These are phyloP conservation scores for Tylochromis polylepis DNA, from an alignment of 2,113 vertebrate genomes.

Conservation along the genomic window DNA sequence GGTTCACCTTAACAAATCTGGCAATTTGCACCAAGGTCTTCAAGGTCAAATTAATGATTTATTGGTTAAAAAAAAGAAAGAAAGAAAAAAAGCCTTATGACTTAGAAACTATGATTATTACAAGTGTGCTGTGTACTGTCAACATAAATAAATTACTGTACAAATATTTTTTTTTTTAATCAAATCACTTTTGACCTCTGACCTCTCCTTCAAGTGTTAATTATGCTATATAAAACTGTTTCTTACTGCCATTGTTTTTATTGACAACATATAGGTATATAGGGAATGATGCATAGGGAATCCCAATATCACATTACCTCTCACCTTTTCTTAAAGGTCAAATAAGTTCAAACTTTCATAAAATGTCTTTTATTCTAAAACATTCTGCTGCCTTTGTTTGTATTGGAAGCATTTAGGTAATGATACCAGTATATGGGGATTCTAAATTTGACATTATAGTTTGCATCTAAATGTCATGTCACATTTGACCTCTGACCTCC, in stretches of 20 bases:
- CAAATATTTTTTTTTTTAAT: too few relatives aligned
- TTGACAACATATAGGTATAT: background rate
- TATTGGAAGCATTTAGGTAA: background rate
- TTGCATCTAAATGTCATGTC: too few relatives aligned
- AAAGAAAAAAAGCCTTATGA: background rate
- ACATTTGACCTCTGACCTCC: background rate
- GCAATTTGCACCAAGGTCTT: rapidly evolving
- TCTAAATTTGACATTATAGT: background rate
- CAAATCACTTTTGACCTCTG: background rate
- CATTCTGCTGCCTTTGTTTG: background rate
- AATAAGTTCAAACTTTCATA: background rate
- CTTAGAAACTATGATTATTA: background rate
- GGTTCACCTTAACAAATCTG: background rate
- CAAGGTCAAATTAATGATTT: background rate
- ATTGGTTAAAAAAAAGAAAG: background rate
- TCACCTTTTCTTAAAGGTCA: background rate
- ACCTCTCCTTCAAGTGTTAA: background rate
- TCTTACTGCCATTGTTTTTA: too few relatives aligned
- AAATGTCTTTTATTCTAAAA: background rate
- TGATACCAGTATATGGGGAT: background rate
- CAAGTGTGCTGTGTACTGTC: too few relatives aligned
- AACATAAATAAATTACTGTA: background rate
- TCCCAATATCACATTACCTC: rapidly evolving
- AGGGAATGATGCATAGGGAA: background rate
- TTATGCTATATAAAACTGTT: background rate